These are phyloP conservation scores for Eptatretus atami DNA, from an alignment of 2,797 vertebrate genomes.

Conservation along the genomic window DNA sequence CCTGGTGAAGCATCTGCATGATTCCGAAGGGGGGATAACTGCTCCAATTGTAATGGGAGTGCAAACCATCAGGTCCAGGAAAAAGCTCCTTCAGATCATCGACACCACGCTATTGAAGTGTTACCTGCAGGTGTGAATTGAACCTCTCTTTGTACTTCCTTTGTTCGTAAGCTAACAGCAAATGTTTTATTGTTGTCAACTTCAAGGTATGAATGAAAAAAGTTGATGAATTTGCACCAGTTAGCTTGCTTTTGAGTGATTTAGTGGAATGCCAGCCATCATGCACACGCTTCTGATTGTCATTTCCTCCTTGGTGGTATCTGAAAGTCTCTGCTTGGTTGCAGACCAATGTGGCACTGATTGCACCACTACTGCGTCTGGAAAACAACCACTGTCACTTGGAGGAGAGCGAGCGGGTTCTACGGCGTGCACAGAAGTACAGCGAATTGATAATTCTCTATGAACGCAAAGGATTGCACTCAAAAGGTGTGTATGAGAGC, in stretches of 20 bases:
- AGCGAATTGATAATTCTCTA: conserved; percentile 94
- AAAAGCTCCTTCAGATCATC: conserved; percentile 84
- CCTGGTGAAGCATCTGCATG: conserved; percentile 71
- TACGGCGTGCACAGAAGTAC: conserved; percentile 92
- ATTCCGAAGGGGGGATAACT: conserved; percentile 53
- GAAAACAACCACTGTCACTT: conserved; percentile 98
- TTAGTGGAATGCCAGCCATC: no score
- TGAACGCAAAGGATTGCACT: conserved; percentile 85
- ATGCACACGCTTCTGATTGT: no score
- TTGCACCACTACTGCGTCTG: conserved; percentile 63
- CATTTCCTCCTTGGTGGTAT: no score
- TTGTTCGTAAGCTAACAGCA: no score
- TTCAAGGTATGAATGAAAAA: no score
- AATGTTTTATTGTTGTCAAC: no score
- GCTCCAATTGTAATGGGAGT: conserved; percentile 86
- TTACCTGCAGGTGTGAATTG: conserved; percentile 51
- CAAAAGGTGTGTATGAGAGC: conserved; percentile 32
- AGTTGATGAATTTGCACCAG: no score
- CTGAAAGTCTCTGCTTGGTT: not conserved
- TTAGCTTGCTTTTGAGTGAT: no score
- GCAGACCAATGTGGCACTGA: conserved; percentile 76
- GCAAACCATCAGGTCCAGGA: conserved; percentile 81
- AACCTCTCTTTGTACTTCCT: no score
- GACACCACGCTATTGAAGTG: conserved; percentile 86
- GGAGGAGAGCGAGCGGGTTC: conserved; percentile 79